Evolutionary conservation across 2,888 invertebrate genomes (phyloP).

Genomic region (Lasiommata megera): DNA sequence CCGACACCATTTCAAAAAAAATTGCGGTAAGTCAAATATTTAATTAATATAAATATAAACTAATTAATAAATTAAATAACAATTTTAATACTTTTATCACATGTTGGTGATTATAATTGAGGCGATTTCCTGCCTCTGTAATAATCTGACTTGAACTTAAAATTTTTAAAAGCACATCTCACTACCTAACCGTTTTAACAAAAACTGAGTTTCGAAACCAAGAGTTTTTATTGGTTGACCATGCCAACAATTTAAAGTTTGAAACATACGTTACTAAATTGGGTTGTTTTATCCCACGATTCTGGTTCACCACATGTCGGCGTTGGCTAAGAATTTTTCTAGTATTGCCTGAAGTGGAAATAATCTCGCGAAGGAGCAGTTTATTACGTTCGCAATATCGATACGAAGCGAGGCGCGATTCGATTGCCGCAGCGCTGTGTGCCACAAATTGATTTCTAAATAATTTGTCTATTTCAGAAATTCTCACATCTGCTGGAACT

Average conservation of each 20-base stretch:
- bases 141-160: too few relatives aligned
- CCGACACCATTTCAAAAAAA: too few relatives aligned
- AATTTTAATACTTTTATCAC: too few relatives aligned
- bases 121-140: too few relatives aligned
- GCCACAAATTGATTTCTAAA: slow-evolving; percentile 55
- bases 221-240: too few relatives aligned
- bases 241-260: not conserved
- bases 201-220: too few relatives aligned
- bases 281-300: slow-evolving; percentile 3
- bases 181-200: too few relatives aligned
- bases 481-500: slow-evolving; percentile 25
- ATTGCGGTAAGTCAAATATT: too few relatives aligned
- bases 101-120: too few relatives aligned
- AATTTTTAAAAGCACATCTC: too few relatives aligned
- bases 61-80: too few relatives aligned
- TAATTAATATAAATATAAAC: too few relatives aligned
- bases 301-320: slow-evolving; percentile 26
- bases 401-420: slow-evolving; percentile 39
- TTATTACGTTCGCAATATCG: slow-evolving; percentile 68
- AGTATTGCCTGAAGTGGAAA: slow-evolving; percentile 58
- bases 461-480: slow-evolving; percentile 42
- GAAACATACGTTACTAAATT: not conserved
- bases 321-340: slow-evolving; percentile 34
- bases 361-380: slow-evolving; percentile 52
- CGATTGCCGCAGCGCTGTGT: slow-evolving; percentile 44